Base-by-base conservation (phyloP, 2,113 vertebrate genomes). In the Tychaedon coryphoeus region DNA sequence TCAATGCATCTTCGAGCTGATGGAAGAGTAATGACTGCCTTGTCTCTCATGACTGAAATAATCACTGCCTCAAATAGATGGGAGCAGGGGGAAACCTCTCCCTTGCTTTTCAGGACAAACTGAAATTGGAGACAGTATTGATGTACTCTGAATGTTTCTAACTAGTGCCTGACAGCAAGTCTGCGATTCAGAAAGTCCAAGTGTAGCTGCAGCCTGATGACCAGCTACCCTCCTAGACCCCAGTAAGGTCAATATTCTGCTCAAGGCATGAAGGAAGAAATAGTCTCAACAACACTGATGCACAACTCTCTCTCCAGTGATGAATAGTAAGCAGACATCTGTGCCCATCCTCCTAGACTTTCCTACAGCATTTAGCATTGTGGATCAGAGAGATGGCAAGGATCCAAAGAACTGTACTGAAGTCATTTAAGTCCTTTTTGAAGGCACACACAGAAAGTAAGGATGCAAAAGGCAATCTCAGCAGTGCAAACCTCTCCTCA, bases 271-370 rank as follows among this genome's bases (percentile, higher is more conserved):
- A 78, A 36, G 77, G 33, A 91, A 76, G 36, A 90, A 82, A 86
- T 5, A 57, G 54, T 81, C 51, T 34, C 61, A 61, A 28, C 40
- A 73, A 14, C 70, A 43, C 13, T 24, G 47, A 40, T 24, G 76
- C 48, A 78, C 42, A 71, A 8, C n/a, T 81, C 79, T 58, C 62
- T 86, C 69, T 70, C 10, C 62, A 81, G 88, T 50, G 66, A 82
- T 38, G 71, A 88, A 93, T 5, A 54, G 88, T 29, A 34, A 92
- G 61, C 62, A 92, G 90, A 83, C 82, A 92, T 89, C 93, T 91
- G 81, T 47, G 90, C 84, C 42, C 65, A 34, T 28, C 58, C 73
- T 87, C 57, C 58, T 34, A 51, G 57, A 65, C 69, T 57, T 60
- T 77, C 84, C 89, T 75, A 29, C 70, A 94, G 91, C 54, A 36